Evolutionary conservation across 1,140 invertebrate genomes (phyloP), one percentile per base, ranked within the genome.

Genomic region (Diabrotica virgifera): DNA sequence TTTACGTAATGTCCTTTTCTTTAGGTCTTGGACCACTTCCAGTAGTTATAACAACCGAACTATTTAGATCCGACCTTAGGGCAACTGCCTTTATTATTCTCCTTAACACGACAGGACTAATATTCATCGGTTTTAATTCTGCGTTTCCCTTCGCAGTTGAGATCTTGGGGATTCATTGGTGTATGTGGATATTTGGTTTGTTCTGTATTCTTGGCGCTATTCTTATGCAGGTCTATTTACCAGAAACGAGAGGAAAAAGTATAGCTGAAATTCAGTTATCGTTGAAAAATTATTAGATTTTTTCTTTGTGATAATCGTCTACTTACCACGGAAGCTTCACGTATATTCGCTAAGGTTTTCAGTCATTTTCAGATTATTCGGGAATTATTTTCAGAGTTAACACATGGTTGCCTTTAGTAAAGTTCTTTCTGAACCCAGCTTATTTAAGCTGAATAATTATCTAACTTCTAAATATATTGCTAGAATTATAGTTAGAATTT

Each of bases 211-310:
- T 72, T 0, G 70, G 58, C n/a, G 69, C 81, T 0, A 0, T 84
- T 7, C 89, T 88, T 72, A 83, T 87, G 51, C 78, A 86, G 7
- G 77, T 83, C 3, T 82, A 84, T 52, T 79, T 93, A n/a, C 90
- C 91, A 0, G 93, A 95, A 79, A 95, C 92, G 0, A 93, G 92
- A 80, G 90, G 89, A 11, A 91, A 89, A 74, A 86, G 86, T 4
- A 83, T 91, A 37, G 83, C 85, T 12, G 74, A 78, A 70, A 78
- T 78, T 61, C 77, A 78, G 64, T 59, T 66, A 35, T 80, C 84
- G 56, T 70, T 86, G n/a, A 10, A 10, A n/a, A n/a, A 46, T 4
- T 46, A n/a, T 46, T 46, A 24, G 24, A 24, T 24, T 24, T 24
- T 24, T 24, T 24, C 24, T 24, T 4, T 24, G 24, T 24, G 24